Percentiles rank a stretch among this genome's conserved stretches.
These are phyloP conservation scores for Lemur catta DNA, from an alignment of 2,797 vertebrate species.

Conservation along the genomic window DNA sequence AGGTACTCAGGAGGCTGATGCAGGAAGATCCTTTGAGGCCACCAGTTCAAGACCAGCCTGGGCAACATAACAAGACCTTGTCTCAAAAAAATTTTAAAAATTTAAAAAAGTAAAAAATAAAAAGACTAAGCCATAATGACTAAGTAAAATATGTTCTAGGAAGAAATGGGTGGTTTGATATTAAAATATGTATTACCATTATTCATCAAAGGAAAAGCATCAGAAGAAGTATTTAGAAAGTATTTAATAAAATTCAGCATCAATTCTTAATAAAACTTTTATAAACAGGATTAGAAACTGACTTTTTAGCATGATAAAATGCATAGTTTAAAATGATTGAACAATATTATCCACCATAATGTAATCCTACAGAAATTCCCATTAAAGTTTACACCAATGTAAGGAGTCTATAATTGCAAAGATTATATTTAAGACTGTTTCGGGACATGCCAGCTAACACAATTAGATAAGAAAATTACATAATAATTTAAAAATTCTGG, in stretches of 20 bases:
- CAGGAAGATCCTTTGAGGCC: no score
- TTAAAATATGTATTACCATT: background rate
- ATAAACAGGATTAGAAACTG: background rate
- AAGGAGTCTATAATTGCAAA: background rate
- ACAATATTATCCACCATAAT: background rate
- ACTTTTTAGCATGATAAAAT: slow-evolving; percentile 12
- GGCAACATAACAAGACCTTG: no score
- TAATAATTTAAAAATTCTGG: background rate
- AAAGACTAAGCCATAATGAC: background rate
- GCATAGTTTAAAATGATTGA: background rate
- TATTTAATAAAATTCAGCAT: background rate
- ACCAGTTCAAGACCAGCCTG: no score
- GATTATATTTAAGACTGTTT: background rate
- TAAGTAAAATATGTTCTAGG: background rate
- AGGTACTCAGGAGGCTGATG: no score
- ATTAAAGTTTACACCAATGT: background rate
- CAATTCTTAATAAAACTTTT: background rate
- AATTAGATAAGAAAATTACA: background rate
- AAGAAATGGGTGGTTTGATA: background rate
- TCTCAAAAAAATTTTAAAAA: no score
- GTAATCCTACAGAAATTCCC: background rate
- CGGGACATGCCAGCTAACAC: background rate
- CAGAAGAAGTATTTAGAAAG: background rate
- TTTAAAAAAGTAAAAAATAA: no score
- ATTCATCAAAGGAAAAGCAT: background rate